Base-by-base conservation (phyloP, 2,888 invertebrate genomes). In the Zelleria hepariella region DNA sequence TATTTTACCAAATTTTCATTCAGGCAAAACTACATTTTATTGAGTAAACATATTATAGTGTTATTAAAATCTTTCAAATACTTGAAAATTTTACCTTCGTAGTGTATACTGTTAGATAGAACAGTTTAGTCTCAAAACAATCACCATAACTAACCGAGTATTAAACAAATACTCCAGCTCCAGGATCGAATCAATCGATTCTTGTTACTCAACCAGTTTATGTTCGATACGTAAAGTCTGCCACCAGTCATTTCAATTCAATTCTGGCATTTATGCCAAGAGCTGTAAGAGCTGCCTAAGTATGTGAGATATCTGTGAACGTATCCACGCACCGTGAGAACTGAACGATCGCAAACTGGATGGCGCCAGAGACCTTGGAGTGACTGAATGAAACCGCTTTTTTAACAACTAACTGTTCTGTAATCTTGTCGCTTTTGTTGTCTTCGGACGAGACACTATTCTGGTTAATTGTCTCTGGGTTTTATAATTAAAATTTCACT, bases 321-420 rank as follows among this genome's bases (percentile, higher is more conserved):
- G 20, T 55, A 26, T 20, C 18, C 18, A 55, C 27, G 23, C 55
- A 55, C 32, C 55, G 55, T 55, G 55, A 55, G 55, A 55, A 55
- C 27, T 1, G 24, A 32, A 6, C 55, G 55, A 27, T 55, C 27
- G 3, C 21, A 32, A 8, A 27, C 55, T 27, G 32, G 32, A 18
- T 21, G 53, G 53, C 53, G 24, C 24, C 27, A 2, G 8, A 51
- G 61, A 58, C 61, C 61, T 61, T 61, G 61, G 21, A n/a, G 27
- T 53, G 57, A 57, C 27, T 62, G 62, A 62, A 62, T 62, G 62
- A 62, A 57, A 57, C 57, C 48, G 32, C 59, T 62, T 58, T 61
- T 55, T 59, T 58, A 60, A 57, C 2, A 42, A 42, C 32, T 42
- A 42, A 42, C 32, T 42, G 32, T 42, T 42, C 32, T 15, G 32